Conservation (phyloP, 2,113 vertebrate species). For the Dipodomys merriami region DNA sequence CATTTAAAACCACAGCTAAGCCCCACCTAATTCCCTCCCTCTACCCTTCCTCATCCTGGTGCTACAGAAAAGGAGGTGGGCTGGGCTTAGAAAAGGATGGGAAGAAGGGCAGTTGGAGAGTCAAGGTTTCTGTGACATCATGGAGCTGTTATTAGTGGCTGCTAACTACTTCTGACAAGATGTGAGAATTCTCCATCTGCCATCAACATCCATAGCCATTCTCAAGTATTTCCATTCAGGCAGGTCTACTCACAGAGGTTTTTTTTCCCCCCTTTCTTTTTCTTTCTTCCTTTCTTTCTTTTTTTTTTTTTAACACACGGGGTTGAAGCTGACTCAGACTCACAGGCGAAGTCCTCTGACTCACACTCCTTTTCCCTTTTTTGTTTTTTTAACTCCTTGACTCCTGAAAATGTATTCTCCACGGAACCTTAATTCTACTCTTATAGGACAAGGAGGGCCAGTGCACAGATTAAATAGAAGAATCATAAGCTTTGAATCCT, state of each 20-base stretch:
- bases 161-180: constrained; percentile 48
- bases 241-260: constrained; percentile 69
- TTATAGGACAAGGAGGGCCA: no score
- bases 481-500: background rate
- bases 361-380: constrained; percentile 76
- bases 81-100: background rate
- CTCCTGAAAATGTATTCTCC: background rate
- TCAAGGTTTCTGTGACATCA: constrained; percentile 69
- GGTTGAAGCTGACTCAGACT: constrained; percentile 82
- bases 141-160: background rate
- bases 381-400: constrained; percentile 26
- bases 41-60: background rate
- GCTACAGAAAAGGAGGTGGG: background rate
- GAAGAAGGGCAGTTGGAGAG: background rate
- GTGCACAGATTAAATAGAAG: background rate
- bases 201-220: constrained; percentile 53
- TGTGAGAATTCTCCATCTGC: constrained; percentile 59
- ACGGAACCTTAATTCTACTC: background rate
- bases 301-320: no score
- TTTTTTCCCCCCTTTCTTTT: background rate
- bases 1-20: background rate
- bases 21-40: background rate
- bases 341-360: constrained; percentile 82
- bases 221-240: constrained; percentile 84
- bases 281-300: no score